Conservation (phyloP, 2,113 vertebrate genomes). For the Macrotis lagotis region DNA sequence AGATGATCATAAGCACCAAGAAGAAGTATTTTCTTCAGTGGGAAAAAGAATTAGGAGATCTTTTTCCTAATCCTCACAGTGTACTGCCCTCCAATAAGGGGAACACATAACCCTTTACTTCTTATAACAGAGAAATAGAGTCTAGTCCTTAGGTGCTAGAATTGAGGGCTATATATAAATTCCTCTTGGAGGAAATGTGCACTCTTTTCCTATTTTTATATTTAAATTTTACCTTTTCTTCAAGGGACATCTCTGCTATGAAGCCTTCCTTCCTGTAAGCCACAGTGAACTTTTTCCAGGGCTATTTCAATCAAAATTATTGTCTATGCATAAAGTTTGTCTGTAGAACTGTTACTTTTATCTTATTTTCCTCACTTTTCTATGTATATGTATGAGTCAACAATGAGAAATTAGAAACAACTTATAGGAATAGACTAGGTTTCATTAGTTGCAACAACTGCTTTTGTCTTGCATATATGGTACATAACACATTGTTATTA, state of each 20-base stretch:
- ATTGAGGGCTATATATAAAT: too few relatives aligned
- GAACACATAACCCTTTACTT: not conserved
- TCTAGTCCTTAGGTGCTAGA: not conserved
- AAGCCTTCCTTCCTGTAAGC: not conserved
- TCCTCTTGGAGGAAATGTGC: too few relatives aligned
- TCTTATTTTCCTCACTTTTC: not conserved
- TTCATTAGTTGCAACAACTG: not conserved
- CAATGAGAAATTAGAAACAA: not conserved
- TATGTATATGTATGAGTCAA: not conserved
- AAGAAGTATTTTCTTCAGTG: not conserved
- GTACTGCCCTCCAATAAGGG: not conserved
- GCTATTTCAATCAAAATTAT: not conserved
- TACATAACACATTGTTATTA: not conserved
- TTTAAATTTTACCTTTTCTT: not conserved
- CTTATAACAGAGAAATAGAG: not conserved
- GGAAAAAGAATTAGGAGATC: not conserved
- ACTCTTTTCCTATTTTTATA: not conserved
- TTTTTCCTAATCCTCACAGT: not conserved
- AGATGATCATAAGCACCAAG: not conserved
- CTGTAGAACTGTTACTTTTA: not conserved
- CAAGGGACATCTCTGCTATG: not conserved
- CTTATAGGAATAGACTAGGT: too few relatives aligned
- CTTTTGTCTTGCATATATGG: rapidly evolving
- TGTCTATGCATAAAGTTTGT: not conserved
- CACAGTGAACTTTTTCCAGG: not conserved